Conservation (phyloP, 1,140 invertebrate genomes). For the Trichogramma pretiosum region DNA sequence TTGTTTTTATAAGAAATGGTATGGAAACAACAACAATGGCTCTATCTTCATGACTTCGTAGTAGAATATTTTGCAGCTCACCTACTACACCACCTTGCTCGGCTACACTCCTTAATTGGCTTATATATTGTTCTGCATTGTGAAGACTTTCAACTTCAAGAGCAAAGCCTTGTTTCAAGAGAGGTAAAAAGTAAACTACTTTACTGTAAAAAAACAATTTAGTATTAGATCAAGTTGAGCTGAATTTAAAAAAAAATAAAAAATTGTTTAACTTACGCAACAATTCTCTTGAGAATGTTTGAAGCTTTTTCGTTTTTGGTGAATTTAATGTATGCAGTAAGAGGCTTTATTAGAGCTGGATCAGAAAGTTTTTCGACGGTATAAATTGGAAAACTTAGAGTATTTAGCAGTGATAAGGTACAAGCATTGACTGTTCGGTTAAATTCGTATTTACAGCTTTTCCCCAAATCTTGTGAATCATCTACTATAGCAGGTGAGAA, state of each 20-base stretch:
- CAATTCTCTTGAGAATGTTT: conserved; percentile 31
- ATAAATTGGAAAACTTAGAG: conserved; percentile 25
- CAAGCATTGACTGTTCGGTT: conserved; percentile 23
- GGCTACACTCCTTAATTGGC: conserved; percentile 25
- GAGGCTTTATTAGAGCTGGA: conserved; percentile 30
- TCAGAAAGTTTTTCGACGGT: conserved; percentile 34
- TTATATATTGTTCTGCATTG: conserved; percentile 27
- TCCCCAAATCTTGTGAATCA: conserved; percentile 16
- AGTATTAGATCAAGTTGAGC: not conserved
- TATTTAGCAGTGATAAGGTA: conserved; percentile 29
- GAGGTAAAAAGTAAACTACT: conserved; percentile 29
- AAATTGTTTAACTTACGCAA: conserved; percentile 25
- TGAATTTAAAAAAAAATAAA: not conserved
- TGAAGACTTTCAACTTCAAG: conserved; percentile 34
- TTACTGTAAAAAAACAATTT: conserved; percentile 26
- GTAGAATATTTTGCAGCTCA: conserved; percentile 28
- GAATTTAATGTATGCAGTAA: conserved; percentile 32
- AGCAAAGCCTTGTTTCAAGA: conserved; percentile 38
- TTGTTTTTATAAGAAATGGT: conserved; percentile 34
- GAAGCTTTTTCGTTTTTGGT: conserved; percentile 28
- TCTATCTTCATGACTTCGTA: conserved; percentile 32
- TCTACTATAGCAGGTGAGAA: conserved; percentile 26
- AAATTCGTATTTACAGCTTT: conserved; percentile 9
- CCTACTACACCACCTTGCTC: conserved; percentile 34
- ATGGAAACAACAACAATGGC: conserved; percentile 35